Percentiles rank a stretch among this genome's conserved stretches.
These are phyloP conservation scores for Phoeniculus purpureus DNA, from an alignment of 2,797 vertebrate genomes.

Conservation along the genomic window DNA sequence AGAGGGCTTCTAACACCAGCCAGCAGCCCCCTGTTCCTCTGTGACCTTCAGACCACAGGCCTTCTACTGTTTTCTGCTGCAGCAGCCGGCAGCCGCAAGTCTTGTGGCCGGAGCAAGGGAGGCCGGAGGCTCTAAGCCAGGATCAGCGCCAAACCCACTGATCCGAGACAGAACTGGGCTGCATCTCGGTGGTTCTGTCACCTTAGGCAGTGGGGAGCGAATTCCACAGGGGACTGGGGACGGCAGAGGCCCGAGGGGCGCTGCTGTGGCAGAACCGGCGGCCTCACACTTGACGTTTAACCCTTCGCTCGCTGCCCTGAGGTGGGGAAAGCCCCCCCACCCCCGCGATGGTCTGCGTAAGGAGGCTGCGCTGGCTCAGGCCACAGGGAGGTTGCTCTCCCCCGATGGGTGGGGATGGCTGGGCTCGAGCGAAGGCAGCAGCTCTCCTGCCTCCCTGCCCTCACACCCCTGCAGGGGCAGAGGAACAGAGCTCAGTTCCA, in stretches of 20 bases:
- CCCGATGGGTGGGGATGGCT: too few species aligned
- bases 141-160: not conserved
- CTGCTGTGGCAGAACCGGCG: not conserved
- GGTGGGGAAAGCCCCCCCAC: too few species aligned
- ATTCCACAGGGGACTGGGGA: too few species aligned
- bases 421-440: not conserved
- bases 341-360: too few species aligned
- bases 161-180: not conserved
- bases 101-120: too few species aligned
- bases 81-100: not conserved
- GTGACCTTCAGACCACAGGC: not conserved
- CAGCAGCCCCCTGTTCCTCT: not conserved
- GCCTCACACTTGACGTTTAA: not conserved
- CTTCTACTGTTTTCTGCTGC: rapidly evolving
- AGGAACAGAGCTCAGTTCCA: not conserved
- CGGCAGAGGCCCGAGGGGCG: not conserved
- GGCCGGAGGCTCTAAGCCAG: too few species aligned
- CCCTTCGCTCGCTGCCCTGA: too few species aligned
- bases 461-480: not conserved
- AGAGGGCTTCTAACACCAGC: not conserved
- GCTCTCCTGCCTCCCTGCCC: not conserved
- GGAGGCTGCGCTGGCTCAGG: not conserved
- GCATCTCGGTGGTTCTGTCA: not conserved
- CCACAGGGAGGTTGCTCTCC: not conserved
- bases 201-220: not conserved